Conservation (phyloP, 2,113 vertebrate genomes). For the Lates calcarifer region DNA sequence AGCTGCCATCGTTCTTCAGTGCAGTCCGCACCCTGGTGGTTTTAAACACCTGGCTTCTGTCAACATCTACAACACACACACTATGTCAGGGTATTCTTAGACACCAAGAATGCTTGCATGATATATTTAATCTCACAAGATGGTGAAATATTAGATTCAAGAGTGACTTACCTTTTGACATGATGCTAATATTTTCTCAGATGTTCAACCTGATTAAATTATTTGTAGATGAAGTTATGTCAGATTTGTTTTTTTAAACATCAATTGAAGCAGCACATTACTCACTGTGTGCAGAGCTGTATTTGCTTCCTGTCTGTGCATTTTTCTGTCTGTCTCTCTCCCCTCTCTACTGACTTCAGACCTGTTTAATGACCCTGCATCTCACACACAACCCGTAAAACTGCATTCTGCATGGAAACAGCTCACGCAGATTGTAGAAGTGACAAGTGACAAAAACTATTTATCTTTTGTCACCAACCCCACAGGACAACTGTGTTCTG, state of each 20-base stretch:
- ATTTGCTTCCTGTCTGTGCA: background rate
- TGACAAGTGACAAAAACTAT: slow-evolving; percentile 7
- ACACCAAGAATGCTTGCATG: background rate
- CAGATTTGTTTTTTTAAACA: background rate
- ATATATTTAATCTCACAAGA: background rate
- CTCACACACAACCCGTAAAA: slow-evolving; percentile 5
- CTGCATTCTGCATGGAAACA: slow-evolving; percentile 33
- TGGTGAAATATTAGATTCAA: background rate
- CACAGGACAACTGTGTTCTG: background rate
- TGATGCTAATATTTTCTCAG: slow-evolving; percentile 45
- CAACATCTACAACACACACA: slow-evolving; percentile 52
- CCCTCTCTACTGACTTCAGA: background rate
- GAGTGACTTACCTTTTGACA: slow-evolving; percentile 62
- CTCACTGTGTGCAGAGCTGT: background rate
- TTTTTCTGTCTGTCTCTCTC: background rate
- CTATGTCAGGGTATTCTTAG: background rate
- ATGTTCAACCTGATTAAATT: slow-evolving; percentile 34
- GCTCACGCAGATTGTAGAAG: background rate
- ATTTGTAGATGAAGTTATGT: background rate
- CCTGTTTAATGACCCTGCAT: background rate
- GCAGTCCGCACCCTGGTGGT: slow-evolving; percentile 50
- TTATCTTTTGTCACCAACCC: background rate
- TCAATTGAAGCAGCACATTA: background rate
- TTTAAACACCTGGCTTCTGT: slow-evolving; percentile 63
- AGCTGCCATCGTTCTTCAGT: slow-evolving; percentile 70